Percentiles rank a stretch among this genome's conserved stretches.
phyloP scores from a whole-genome alignment of 53 echinoderm and acorn worm species.

The Hippasteria phrygiana region DNA sequence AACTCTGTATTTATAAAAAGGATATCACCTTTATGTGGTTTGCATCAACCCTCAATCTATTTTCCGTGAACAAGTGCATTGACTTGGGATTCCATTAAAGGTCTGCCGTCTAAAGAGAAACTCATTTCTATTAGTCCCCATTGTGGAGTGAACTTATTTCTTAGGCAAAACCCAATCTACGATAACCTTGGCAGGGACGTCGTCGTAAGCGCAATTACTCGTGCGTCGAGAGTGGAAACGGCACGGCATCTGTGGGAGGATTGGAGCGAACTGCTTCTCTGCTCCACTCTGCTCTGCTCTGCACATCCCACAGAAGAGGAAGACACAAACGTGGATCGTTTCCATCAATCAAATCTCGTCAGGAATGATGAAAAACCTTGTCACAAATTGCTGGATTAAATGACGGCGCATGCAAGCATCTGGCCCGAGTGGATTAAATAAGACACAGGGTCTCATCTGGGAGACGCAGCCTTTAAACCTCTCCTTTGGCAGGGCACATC shows the following conservation, averaged over 20 bases:
- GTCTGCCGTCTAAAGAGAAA: neutral
- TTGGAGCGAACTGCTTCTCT: neutral
- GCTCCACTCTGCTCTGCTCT: neutral
- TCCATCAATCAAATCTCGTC: conserved; percentile 57
- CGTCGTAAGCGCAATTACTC: neutral
- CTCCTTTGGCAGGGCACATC: neutral
- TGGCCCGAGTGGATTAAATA: conserved; percentile 2
- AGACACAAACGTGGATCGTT: conserved; percentile 53
- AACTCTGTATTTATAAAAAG: no score
- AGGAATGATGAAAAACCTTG: neutral
- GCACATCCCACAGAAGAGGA: neutral
- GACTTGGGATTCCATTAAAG: neutral
- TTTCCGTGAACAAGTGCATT: neutral
- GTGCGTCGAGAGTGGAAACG: neutral
- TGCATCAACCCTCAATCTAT: neutral
- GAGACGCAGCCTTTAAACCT: neutral
- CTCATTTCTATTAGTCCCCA: neutral
- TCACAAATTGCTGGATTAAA: conserved; percentile 59
- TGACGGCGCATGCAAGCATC: neutral
- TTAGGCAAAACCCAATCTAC: no score
- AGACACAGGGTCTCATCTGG: neutral
- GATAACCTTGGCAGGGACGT: neutral
- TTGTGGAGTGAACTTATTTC: neutral
- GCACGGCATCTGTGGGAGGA: neutral
- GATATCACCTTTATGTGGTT: neutral